A percentile compares a stretch with the other conserved stretches of the same genome.
phyloP scores from a whole-genome alignment of 1,140 invertebrate genomes.

The Bombus waltoni region DNA sequence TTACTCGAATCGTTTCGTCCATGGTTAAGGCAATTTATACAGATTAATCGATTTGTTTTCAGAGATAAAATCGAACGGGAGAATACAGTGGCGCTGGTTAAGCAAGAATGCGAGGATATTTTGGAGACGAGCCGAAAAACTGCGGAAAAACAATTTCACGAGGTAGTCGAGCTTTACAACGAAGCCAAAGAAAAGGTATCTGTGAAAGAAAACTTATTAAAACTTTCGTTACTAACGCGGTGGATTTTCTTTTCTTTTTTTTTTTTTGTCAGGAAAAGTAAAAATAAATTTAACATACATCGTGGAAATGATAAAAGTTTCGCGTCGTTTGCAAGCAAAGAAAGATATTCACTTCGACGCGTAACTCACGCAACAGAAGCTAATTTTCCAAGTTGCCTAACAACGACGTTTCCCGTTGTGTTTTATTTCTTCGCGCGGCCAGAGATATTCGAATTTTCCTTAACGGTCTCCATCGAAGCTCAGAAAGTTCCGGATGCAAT shows the following conservation, averaged over 20 bases:
- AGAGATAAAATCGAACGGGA: constrained; percentile 61
- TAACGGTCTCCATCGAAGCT: background rate
- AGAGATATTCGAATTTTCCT: constrained; percentile 22
- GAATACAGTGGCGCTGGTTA: constrained; percentile 56
- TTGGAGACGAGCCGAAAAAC: constrained; percentile 63
- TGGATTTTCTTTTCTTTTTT: no score
- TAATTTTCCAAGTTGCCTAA: background rate
- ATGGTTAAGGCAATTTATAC: background rate
- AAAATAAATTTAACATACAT: background rate
- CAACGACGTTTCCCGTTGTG: background rate
- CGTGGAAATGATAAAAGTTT: no score
- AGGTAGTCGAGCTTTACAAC: constrained; percentile 65
- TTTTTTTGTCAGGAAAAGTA: background rate
- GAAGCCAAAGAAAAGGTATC: constrained; percentile 60
- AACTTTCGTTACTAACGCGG: background rate
- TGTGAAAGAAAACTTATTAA: background rate
- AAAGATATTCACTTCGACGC: background rate
- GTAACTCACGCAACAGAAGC: background rate
- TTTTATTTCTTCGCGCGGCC: background rate
- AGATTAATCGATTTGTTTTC: constrained; percentile 28
- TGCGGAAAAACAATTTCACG: constrained; percentile 68
- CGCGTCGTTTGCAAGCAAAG: background rate
- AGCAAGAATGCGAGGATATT: constrained; percentile 69
- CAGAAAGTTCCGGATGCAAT: constrained; percentile 35
- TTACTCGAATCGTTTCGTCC: background rate